phyloP scores from a whole-genome alignment of 2,888 invertebrate genomes.

The Xanthia togata region DNA sequence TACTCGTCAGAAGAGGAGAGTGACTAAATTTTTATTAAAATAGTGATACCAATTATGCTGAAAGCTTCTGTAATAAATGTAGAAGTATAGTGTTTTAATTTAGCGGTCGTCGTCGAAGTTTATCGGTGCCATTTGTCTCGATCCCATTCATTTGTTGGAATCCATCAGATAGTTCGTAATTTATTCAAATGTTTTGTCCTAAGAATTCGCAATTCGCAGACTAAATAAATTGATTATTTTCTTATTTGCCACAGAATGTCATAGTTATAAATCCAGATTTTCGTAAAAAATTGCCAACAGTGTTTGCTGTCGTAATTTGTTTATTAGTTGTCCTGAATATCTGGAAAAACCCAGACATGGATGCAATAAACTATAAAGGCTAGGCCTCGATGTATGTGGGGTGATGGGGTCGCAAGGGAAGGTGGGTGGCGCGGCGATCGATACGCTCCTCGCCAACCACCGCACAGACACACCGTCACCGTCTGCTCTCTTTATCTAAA shows the following conservation, averaged over 20 bases:
- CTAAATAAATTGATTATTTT: not conserved
- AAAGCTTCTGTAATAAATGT: constrained; percentile 2
- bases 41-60: not conserved
- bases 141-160: not conserved
- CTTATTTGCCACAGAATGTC: constrained; percentile 1
- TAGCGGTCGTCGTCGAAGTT: not conserved
- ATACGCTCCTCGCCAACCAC: constrained; percentile 69
- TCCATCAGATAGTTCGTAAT: not conserved
- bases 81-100: not conserved
- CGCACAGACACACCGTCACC: constrained; percentile 73
- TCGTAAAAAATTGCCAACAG: not conserved
- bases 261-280: not conserved
- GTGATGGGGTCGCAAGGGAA: constrained; percentile 58
- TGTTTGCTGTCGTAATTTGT: constrained; percentile 18
- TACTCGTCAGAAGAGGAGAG: not conserved
- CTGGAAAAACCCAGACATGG: constrained; percentile 77
- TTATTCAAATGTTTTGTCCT: not conserved
- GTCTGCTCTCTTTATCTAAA: constrained; percentile 71
- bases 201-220: not conserved
- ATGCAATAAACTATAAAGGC: constrained; percentile 75
- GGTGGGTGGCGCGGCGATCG: constrained; percentile 67
- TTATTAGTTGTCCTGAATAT: constrained; percentile 55
- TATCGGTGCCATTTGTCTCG: not conserved
- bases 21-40: not conserved
- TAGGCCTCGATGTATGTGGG: constrained; percentile 65